A percentile compares a stretch with the other conserved stretches of the same genome.
Evolutionary conservation across 2,888 invertebrate species (phyloP).

Genomic region (Scaptomyza tumidula): DNA sequence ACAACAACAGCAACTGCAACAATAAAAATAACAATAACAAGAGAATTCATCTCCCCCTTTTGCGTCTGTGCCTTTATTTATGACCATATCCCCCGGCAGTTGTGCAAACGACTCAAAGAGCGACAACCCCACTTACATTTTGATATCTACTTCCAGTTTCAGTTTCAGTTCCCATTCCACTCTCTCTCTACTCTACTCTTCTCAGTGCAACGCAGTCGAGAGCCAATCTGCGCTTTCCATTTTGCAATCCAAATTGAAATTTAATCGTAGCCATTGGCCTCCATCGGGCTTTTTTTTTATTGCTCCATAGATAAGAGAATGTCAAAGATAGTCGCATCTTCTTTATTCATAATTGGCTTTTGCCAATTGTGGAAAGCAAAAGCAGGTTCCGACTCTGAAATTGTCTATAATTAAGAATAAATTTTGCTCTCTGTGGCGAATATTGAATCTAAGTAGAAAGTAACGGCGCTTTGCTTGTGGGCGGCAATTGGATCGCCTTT

Average conservation of each 20-base stretch:
- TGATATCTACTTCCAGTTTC: conserved; percentile 15
- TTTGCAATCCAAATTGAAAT: conserved; percentile 69
- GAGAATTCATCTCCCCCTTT: background rate
- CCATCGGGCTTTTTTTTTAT: conserved; percentile 19
- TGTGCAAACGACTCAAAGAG: conserved; percentile 39
- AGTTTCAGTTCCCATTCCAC: conserved; percentile 23
- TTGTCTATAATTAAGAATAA: conserved; percentile 68
- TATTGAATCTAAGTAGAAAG: conserved; percentile 50
- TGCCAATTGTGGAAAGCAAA: conserved; percentile 44
- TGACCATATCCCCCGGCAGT: conserved; percentile 18
- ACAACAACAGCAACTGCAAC: conserved; percentile 8
- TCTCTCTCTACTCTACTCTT: background rate
- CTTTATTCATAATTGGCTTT: conserved; percentile 24
- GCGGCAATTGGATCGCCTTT: conserved; percentile 27
- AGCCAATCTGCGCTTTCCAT: conserved; percentile 64
- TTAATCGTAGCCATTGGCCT: conserved; percentile 46
- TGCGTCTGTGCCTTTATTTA: background rate
- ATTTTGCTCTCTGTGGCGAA: conserved; percentile 45
- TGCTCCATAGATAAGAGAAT: conserved; percentile 43
- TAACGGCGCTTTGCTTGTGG: conserved; percentile 29
- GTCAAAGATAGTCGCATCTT: conserved; percentile 59
- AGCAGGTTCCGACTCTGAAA: conserved; percentile 43
- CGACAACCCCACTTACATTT: conserved; percentile 27
- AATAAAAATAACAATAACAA: no score
- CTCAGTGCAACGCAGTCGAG: conserved; percentile 13